These are phyloP conservation scores for Rhinolophus sinicus DNA, from an alignment of 2,113 vertebrate genomes.

Conservation along the genomic window DNA sequence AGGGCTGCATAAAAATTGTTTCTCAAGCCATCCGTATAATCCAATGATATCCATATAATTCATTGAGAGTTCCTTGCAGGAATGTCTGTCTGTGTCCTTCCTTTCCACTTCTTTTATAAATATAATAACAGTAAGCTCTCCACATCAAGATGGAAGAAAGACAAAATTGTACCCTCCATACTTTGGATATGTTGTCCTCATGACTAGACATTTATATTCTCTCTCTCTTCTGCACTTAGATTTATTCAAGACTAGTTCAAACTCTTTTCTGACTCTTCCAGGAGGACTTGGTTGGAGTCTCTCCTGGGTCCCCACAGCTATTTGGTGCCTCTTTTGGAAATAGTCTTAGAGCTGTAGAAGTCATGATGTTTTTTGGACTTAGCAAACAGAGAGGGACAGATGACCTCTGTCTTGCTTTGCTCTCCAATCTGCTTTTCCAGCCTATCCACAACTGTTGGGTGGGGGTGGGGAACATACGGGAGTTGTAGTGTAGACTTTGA, in stretches of 20 bases:
- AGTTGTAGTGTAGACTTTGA: not conserved
- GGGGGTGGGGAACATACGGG: not conserved
- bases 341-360: not conserved
- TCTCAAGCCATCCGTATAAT: not conserved
- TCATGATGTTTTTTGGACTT: not conserved
- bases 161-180: not conserved
- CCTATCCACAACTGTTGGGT: not conserved
- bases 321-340: not conserved
- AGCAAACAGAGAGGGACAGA: not conserved
- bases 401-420: not conserved
- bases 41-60: not conserved
- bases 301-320: not conserved
- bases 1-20: not conserved
- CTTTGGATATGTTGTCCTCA: not conserved
- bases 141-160: not conserved
- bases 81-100: not conserved
- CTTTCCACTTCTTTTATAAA: not conserved
- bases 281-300: not conserved
- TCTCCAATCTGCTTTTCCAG: not conserved
- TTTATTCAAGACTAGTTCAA: not conserved
- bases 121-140: not conserved
- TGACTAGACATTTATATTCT: not conserved
- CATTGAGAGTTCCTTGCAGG: fast-evolving
- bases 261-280: not conserved
- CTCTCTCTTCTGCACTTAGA: not conserved